Evolutionary conservation across 2,888 invertebrate genomes (phyloP), one percentile per base, ranked within the genome.

Genomic region (Herminia tarsipennalis): DNA sequence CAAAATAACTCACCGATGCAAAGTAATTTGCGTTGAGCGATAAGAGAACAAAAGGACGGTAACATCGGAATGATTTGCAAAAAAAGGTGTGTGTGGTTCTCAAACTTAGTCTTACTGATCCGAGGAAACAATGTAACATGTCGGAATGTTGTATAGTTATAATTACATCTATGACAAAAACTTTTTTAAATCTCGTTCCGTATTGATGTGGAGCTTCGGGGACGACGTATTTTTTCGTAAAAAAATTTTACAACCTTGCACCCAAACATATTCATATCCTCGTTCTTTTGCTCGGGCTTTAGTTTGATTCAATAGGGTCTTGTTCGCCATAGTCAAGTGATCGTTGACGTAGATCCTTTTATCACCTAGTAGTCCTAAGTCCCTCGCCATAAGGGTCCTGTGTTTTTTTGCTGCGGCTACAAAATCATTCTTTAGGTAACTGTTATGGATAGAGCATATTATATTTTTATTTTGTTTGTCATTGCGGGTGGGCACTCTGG

Each of bases 41-140:
- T n/a, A 10, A 18, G 25, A 6, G 1, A 17, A 40, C 33, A 20
- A 20, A 16, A 20, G 20, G 6, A 1, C 6, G 1, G 20, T n/a
- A 13, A n/a, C 1, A 0, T n/a, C 3, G 24, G 10, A 27, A 22
- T 33, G 33, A 3, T 8, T 10, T 20, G 1, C 33, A 33, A 40
- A 40, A 33, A 33, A 5, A 0, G 9, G 8, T 16, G 28, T 20
- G 28, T 14, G 21, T 10, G 41, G 5, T 41, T 41, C 28, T 41
- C 27, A 41, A 41, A 5, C 20, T 8, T n/a, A n/a, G n/a, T n/a
- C n/a, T n/a, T n/a, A n/a, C n/a, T n/a, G n/a, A n/a, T n/a, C n/a
- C n/a, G n/a, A n/a, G n/a, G n/a, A n/a, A n/a, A n/a, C n/a, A n/a
- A n/a, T n/a, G n/a, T n/a, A n/a, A n/a, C n/a, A n/a, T n/a, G n/a